Evolutionary conservation across 2,797 vertebrate genomes (phyloP), one percentile per base, ranked within the genome.

Genomic region (Labeo calbasu): DNA sequence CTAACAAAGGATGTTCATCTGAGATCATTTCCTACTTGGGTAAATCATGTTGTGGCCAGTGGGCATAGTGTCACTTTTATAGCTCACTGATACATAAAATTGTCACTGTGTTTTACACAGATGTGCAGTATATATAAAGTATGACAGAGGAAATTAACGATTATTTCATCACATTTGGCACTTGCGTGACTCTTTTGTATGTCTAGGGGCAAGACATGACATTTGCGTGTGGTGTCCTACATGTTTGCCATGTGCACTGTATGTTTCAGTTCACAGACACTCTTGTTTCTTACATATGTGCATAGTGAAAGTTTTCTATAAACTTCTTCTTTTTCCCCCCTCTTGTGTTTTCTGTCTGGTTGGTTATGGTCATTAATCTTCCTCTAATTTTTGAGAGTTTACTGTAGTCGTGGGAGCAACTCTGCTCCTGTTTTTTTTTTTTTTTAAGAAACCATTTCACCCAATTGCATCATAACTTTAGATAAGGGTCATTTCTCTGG

Each of bases 401-500:
- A 84, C 75, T 79, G 36, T 84, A 79, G 65, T 79, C 10, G 17
- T 84, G 75, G 76, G 66, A 78, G 53, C 25, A 71, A 46, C 66
- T 32, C 13, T 5, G 43, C 21, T 82, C 6, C 59, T 53, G 48
- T 71, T 76, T 75, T 76, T 50, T 68, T 73, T 53, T 75, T 77
- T 50, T 77, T 76, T 59, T 11, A 57, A 55, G 17, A 68, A 71
- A 61, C 43, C 21, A 79, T 84, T 84, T 69, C 82, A 78, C 46
- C 76, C 75, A 61, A 21, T 84, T 84, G 82, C 82, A 84, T 84
- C 82, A 84, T 78, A 84, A 71, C 66, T 63, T 84, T 72, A 84
- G 76, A 71, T 78, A 79, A 83, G 63, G 82, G 73, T 83, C 63
- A 77, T 69, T 70, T 77, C 50, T 57, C 63, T 32, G 63, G 55